A percentile compares a stretch with the other conserved stretches of the same genome.
Conservation (phyloP, 2,888 invertebrate species). For the Diarsia dahlii region DNA sequence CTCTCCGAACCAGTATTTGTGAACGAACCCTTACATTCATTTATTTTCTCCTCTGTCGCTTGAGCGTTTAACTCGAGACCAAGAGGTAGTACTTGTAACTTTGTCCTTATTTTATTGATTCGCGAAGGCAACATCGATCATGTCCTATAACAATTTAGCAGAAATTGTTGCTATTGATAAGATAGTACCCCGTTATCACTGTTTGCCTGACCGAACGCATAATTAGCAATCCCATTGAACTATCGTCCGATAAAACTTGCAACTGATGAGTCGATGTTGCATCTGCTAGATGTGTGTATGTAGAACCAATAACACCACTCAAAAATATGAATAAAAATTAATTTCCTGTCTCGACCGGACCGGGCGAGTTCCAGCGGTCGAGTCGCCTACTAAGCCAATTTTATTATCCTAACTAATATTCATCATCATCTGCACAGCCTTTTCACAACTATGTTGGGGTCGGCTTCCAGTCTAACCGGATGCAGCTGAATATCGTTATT, state of each 20-base stretch:
- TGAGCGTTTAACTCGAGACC: neutral
- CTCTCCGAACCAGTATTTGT: no score
- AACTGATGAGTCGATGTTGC: slow-evolving; percentile 13
- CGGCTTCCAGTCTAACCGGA: no score
- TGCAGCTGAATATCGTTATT: no score
- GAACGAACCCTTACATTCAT: no score
- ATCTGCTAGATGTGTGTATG: neutral
- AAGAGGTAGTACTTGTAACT: neutral
- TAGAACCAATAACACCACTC: no score
- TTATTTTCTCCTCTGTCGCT: neutral
- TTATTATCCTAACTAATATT: no score
- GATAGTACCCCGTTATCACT: slow-evolving; percentile 38
- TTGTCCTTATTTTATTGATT: slow-evolving; percentile 24
- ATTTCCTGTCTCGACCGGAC: no score
- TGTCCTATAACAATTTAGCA: slow-evolving; percentile 27
- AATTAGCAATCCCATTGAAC: slow-evolving; percentile 41
- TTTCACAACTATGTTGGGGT: no score
- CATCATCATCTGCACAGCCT: no score
- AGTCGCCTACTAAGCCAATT: no score
- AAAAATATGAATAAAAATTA: no score
- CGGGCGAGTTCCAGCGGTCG: no score
- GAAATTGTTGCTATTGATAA: slow-evolving; percentile 49
- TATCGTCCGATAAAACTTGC: slow-evolving; percentile 37
- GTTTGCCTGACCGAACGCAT: slow-evolving; percentile 44
- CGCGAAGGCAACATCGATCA: slow-evolving; percentile 32